These are phyloP conservation scores for Microcebus griseorufus DNA, from an alignment of 2,113 vertebrate species.

Conservation along the genomic window DNA sequence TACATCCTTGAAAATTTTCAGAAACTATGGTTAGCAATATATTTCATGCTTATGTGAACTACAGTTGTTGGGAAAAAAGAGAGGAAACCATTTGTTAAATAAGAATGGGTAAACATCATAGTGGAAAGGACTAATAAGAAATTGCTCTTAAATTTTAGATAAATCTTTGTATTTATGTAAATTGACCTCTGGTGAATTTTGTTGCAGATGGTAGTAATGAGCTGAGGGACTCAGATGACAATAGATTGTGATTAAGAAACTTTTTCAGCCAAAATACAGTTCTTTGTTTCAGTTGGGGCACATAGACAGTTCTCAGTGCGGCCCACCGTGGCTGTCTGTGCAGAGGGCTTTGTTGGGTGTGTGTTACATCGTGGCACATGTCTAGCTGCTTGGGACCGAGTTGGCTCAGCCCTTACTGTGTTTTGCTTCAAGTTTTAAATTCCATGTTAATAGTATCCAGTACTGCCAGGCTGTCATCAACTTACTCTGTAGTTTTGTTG, in stretches of 20 bases:
- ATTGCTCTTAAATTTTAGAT: background rate
- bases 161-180: background rate
- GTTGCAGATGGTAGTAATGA: background rate
- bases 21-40: background rate
- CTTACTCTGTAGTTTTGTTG: background rate
- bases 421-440: background rate
- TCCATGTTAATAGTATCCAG: background rate
- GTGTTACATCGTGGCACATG: fast-evolving
- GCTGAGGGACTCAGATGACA: background rate
- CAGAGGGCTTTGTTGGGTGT: background rate
- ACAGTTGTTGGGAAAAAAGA: background rate
- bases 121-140: background rate
- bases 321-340: background rate
- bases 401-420: background rate
- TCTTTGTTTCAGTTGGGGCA: background rate
- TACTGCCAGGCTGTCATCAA: background rate
- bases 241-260: background rate
- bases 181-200: background rate
- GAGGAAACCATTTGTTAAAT: background rate
- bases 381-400: background rate
- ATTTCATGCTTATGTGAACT: background rate
- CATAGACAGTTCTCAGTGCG: background rate
- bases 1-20: background rate
- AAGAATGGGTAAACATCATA: background rate
- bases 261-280: background rate